Evolutionary conservation across 2,888 invertebrate genomes (phyloP), one percentile per base, ranked within the genome.

Genomic region (Nemoura dubitans): DNA sequence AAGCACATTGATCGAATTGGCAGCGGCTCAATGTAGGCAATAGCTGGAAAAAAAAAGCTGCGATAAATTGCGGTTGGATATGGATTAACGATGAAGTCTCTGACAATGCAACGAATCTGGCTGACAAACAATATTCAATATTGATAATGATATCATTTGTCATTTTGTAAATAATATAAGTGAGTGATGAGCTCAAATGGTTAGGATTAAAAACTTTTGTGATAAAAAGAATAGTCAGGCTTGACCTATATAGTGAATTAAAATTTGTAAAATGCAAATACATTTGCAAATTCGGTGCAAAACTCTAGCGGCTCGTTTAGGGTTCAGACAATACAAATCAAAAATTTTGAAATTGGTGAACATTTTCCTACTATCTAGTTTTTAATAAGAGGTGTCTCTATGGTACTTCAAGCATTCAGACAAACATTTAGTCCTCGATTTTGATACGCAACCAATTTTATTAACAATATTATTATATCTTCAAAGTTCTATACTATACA

Each of bases 91-190:
- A 89, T 90, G 90, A 85, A 89, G 90, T 86, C 85, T 90, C 87
- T 90, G 90, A 82, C 90, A 90, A 76, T 36, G 90, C 84, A 86
- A 90, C 26, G 89, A 90, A 87, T 89, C 89, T 83, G 90, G 89
- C 90, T 90, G 88, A 90, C 90, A 77, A 90, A 90, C 89, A 89
- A 90, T 59, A 59, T 59, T 89, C n/a, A n/a, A n/a, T n/a, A n/a
- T n/a, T n/a, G n/a, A n/a, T n/a, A n/a, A n/a, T n/a, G n/a, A n/a
- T n/a, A n/a, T 83, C 89, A 82, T 59, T 88, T 83, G 87, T 86
- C 78, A 86, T 21, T 59, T 59, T 59, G 59, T 59, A 16, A 21
- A 59, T 21, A 59, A 59, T 59, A 59, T 59, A 59, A 88, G 36
- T 43, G 59, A 76, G 87, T 85, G 80, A 85, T 28, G n/a, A 10